A percentile compares a stretch with the other conserved stretches of the same genome.
Evolutionary conservation across 1,140 invertebrate species (phyloP).

Genomic region (Drosophila lowei): DNA sequence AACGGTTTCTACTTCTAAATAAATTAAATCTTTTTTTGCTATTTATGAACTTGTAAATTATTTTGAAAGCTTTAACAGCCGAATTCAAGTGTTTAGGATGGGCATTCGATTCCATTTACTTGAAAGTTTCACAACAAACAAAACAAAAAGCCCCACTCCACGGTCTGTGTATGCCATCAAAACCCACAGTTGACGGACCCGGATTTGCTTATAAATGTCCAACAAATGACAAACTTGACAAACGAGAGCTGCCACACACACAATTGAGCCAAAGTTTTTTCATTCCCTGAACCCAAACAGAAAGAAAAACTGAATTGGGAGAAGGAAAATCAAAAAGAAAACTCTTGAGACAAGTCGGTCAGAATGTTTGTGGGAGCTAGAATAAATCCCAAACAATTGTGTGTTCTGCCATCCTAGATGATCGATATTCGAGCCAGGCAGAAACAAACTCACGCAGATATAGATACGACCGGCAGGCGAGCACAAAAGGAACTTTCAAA

Average conservation of each 20-base stretch:
- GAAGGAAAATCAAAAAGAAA: slow-evolving; percentile 18
- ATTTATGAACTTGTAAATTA: slow-evolving; percentile 66
- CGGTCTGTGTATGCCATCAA: slow-evolving; percentile 53
- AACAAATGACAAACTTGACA: slow-evolving; percentile 74
- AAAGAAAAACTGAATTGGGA: slow-evolving; percentile 21
- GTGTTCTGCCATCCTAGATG: slow-evolving; percentile 36
- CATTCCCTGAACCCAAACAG: slow-evolving; percentile 26
- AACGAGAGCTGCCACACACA: slow-evolving; percentile 6
- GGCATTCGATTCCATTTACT: slow-evolving; percentile 70
- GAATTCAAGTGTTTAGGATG: slow-evolving; percentile 45
- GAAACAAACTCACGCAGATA: not conserved
- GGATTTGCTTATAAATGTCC: slow-evolving; percentile 77
- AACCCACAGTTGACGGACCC: slow-evolving; percentile 34
- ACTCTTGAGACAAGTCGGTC: slow-evolving; percentile 49
- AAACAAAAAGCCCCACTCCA: slow-evolving; percentile 26
- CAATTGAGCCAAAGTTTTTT: slow-evolving; percentile 62
- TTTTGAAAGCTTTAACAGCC: slow-evolving; percentile 66
- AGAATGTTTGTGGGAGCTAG: slow-evolving; percentile 43
- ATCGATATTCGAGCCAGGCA: slow-evolving; percentile 64
- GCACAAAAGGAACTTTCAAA: slow-evolving; percentile 67
- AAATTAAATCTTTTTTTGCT: slow-evolving; percentile 34
- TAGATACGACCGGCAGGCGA: not conserved
- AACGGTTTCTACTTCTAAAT: slow-evolving; percentile 6
- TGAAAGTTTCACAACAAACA: slow-evolving; percentile 51
- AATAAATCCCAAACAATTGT: slow-evolving; percentile 54